These are phyloP conservation scores for Chromoteleia sp. DNA, from an alignment of 2,888 invertebrate genomes.

Conservation along the genomic window DNA sequence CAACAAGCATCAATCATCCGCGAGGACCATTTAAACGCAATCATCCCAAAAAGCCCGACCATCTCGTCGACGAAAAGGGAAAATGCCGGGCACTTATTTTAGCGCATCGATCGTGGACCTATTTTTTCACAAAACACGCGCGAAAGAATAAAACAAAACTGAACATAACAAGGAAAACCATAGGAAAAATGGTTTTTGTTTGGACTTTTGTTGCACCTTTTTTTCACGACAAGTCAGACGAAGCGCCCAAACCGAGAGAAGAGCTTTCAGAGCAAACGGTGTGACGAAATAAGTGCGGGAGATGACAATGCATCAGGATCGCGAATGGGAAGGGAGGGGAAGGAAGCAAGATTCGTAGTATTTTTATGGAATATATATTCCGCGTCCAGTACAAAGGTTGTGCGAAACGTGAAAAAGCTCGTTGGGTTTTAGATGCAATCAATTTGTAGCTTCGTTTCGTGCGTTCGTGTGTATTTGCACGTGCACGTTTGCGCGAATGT, in stretches of 20 bases:
- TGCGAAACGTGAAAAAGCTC: conserved; percentile 70
- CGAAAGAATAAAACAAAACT: conserved; percentile 1
- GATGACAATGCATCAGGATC: conserved; percentile 39
- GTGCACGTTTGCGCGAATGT: conserved; percentile 2
- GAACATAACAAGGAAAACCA: conserved; percentile 16
- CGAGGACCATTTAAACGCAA: no score
- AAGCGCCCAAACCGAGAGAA: conserved; percentile 39
- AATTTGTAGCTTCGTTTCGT: conserved; percentile 74
- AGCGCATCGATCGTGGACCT: neutral
- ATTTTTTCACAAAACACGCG: neutral
- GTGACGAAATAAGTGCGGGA: conserved; percentile 35
- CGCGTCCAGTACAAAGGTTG: conserved; percentile 73
- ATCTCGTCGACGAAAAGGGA: neutral
- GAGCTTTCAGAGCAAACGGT: conserved; percentile 57
- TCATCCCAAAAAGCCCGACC: no score
- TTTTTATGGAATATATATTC: conserved; percentile 70
- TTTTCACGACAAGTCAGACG: conserved; percentile 48
- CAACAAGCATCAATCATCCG: conserved; percentile 1
- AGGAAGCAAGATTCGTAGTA: conserved; percentile 42
- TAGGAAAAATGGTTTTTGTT: conserved; percentile 35
- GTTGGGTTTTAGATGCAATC: conserved; percentile 78
- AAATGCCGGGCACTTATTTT: neutral
- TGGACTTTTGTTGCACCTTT: conserved; percentile 14
- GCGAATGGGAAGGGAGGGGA: conserved; percentile 1
- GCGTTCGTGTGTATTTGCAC: neutral